Base-by-base conservation (phyloP, 2,113 vertebrate genomes). In the Ctenodactylus gundi region DNA sequence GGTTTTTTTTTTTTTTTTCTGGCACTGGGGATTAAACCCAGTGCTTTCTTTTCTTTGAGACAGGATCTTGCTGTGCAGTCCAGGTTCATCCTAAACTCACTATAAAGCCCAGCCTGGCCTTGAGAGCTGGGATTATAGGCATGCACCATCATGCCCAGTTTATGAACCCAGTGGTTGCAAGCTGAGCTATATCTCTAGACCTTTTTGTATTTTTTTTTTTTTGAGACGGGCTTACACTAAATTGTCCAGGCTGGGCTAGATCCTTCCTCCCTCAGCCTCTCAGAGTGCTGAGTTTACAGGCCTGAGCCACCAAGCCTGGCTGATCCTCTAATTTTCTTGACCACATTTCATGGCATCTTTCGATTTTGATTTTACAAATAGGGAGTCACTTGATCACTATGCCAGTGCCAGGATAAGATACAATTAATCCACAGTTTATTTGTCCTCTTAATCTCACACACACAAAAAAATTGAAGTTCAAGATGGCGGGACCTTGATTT, bases 251-350 rank as follows among this genome's bases (percentile, higher is more conserved):
- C 70, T 72, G 41, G 41, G n/a, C n/a, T n/a, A n/a, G n/a, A n/a
- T n/a, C n/a, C 41, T 20, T 68, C 36, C 70, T 73, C 25, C 27
- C 70, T 73, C 27, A 73, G 44, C 41, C 25, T 73, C 27, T 27
- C 70, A 17, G n/a, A 73, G 7, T 73, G 41, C 70, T 73, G 41
- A 14, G 44, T 46, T 73, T 15, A 73, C 41, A 73, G 13, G 25
- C 46, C 1, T 46, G 27, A 1, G 14, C 41, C 14, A 31, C 41
- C 70, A 46, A 1, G 14, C 41, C 41, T 21, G 3, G 14, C 41
- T n/a, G n/a, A n/a, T n/a, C 44, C 23, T 94, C 21, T 39, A 21
- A 31, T 93, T 91, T 92, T 84, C 58, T 88, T 88, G 23, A 55
- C 27, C 18, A 60, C 36, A 62, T 7, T 21, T 75, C 41, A 44